phyloP scores from a whole-genome alignment of 2,888 invertebrate genomes.

The Trypoxylon attenuatum region DNA sequence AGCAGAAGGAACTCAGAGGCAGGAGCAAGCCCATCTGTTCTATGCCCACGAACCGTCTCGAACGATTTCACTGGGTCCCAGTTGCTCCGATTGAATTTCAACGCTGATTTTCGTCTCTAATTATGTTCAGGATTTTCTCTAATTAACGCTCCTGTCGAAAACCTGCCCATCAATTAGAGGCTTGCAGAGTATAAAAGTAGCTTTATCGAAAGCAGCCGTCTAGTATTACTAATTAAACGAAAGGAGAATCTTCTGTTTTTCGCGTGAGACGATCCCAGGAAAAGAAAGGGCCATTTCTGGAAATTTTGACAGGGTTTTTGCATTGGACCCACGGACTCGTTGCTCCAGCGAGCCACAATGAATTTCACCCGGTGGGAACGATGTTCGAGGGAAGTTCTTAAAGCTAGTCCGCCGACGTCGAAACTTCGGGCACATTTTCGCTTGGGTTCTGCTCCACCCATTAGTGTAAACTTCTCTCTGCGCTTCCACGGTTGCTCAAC shows the following conservation, averaged over 20 bases:
- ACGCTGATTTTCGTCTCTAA: not conserved
- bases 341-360: constrained; percentile 43
- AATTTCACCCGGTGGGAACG: constrained; percentile 55
- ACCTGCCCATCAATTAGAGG: no score
- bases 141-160: constrained; percentile 2
- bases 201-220: no score
- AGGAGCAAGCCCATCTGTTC: not conserved
- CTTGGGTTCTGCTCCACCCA: constrained; percentile 43
- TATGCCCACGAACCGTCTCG: not conserved
- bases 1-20: constrained; percentile 47
- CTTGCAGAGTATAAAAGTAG: no score
- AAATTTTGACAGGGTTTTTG: no score
- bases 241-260: no score
- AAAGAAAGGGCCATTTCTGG: no score
- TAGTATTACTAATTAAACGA: no score
- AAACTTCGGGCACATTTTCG: constrained; percentile 67
- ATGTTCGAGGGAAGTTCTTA: constrained; percentile 64
- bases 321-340: no score
- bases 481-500: constrained; percentile 4
- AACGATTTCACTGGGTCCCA: not conserved
- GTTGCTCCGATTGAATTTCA: not conserved
- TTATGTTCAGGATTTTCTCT: constrained; percentile 18
- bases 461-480: constrained; percentile 61
- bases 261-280: no score
- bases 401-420: constrained; percentile 58